Conservation (phyloP, 2,113 vertebrate genomes). For the Bambusicola thoracicus region DNA sequence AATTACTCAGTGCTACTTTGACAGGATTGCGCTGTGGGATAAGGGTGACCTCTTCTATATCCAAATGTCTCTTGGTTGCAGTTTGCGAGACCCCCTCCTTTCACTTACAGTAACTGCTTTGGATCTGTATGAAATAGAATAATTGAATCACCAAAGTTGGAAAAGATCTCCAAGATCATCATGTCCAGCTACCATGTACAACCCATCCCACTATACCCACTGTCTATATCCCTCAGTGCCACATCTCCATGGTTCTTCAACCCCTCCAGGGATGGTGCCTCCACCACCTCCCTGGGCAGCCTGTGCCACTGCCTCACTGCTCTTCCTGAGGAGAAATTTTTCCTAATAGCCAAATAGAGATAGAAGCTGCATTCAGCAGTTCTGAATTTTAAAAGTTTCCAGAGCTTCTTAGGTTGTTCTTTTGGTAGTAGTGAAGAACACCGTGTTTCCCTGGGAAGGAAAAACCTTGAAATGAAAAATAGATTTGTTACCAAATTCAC, state of each 20-base stretch:
- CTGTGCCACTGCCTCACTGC: too few species aligned
- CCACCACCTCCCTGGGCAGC: too few species aligned
- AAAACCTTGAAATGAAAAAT: background rate
- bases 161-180: too few species aligned
- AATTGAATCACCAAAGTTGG: too few species aligned
- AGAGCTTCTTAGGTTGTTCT: background rate
- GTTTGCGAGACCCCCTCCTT: background rate
- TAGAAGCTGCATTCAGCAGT: background rate
- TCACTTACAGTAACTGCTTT: background rate
- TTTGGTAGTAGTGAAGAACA: background rate
- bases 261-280: too few species aligned
- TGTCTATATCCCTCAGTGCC: too few species aligned
- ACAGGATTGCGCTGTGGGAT: background rate
- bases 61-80: background rate
- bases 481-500: background rate
- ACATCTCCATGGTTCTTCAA: too few species aligned
- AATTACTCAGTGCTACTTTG: background rate
- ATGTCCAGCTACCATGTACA: too few species aligned
- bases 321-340: too few species aligned
- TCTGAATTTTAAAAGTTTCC: background rate
- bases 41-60: background rate
- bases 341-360: too few species aligned
- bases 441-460: background rate
- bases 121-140: background rate
- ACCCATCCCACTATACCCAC: too few species aligned